phyloP scores from a whole-genome alignment of 2,888 invertebrate species.

The Cephus pulcher region DNA sequence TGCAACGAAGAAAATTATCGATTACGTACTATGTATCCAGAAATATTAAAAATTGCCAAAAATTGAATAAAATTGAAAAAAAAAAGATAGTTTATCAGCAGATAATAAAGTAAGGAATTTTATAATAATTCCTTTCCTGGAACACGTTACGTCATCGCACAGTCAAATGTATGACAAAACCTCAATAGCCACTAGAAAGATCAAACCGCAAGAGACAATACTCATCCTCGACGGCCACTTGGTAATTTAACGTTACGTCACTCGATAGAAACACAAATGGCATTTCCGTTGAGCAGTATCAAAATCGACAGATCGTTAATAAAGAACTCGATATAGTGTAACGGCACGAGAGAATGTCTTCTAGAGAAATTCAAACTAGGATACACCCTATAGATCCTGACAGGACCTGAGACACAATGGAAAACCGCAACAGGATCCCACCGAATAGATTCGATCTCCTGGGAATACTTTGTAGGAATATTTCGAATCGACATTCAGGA shows the following conservation, averaged over 20 bases:
- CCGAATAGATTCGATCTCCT: constrained; percentile 29
- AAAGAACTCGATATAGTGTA: neutral
- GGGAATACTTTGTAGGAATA: neutral
- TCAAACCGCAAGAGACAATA: constrained; percentile 3
- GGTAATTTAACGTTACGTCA: constrained; percentile 1
- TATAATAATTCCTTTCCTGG: neutral
- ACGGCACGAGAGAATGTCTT: neutral
- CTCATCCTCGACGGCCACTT: neutral
- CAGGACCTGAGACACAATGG: constrained; percentile 30
- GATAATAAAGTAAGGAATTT: neutral
- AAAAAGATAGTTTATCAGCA: neutral
- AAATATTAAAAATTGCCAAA: neutral
- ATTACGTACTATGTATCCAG: neutral
- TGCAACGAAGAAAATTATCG: neutral
- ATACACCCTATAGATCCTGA: constrained; percentile 12
- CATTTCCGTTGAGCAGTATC: neutral
- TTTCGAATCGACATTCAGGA: neutral
- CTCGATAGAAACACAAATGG: neutral
- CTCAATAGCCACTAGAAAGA: neutral
- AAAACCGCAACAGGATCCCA: constrained; percentile 33
- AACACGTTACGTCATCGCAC: neutral
- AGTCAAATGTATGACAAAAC: neutral
- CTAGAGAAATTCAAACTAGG: neutral
- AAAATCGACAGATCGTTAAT: constrained; percentile 32
- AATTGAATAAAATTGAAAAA: neutral